A percentile compares a stretch with the other conserved stretches of the same genome.
phyloP scores from a whole-genome alignment of 2,797 vertebrate species.

The Labroides dimidiatus region DNA sequence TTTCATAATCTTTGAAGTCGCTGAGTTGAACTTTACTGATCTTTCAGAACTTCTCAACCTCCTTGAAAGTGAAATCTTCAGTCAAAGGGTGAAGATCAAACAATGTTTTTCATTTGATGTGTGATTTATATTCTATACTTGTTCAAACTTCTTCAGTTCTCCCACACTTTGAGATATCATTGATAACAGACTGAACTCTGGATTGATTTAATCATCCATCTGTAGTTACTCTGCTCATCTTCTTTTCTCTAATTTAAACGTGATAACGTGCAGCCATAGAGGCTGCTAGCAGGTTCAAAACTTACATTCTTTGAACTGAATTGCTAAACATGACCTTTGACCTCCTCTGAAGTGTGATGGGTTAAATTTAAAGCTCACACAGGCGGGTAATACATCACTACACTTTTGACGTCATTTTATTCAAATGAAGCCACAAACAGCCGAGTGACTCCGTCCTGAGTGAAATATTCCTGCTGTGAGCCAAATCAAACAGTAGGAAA shows the following conservation, averaged over 20 bases:
- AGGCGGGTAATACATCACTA: constrained; percentile 12
- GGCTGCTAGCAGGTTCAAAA: not conserved
- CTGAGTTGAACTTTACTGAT: constrained; percentile 37
- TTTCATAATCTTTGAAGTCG: constrained; percentile 56
- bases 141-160: constrained; percentile 13
- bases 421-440: constrained; percentile 24
- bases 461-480: constrained; percentile 44
- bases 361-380: constrained; percentile 4
- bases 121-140: constrained; percentile 28
- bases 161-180: not conserved
- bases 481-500: constrained; percentile 47
- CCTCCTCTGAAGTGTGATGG: not conserved
- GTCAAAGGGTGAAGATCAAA: constrained; percentile 40
- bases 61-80: constrained; percentile 25
- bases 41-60: constrained; percentile 15
- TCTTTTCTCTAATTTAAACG: not conserved
- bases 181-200: not conserved
- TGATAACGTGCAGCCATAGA: not conserved
- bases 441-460: constrained; percentile 18
- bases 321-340: constrained; percentile 18
- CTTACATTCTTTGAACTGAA: not conserved
- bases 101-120: constrained; percentile 4
- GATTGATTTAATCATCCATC: constrained; percentile 5
- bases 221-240: not conserved
- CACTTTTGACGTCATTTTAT: constrained; percentile 14